These are phyloP conservation scores for Hypena proboscidalis DNA, from an alignment of 2,888 invertebrate genomes.

Conservation along the genomic window DNA sequence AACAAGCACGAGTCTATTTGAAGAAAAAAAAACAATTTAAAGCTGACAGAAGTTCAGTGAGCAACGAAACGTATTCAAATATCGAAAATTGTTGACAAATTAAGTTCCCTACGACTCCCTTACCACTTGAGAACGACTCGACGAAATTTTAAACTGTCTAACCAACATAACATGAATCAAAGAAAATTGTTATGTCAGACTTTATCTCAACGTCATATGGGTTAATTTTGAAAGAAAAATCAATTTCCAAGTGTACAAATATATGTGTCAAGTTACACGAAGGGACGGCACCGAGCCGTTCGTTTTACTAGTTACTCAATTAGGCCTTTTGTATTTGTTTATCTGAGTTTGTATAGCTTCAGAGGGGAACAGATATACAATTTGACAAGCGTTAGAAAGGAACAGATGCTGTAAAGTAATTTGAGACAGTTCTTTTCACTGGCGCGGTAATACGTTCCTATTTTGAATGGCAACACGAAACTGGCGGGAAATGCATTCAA, in stretches of 20 bases:
- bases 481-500: conserved; percentile 83
- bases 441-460: conserved; percentile 80
- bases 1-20: conserved; percentile 57
- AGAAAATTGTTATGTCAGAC: conserved; percentile 11
- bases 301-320: conserved; percentile 86
- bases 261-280: conserved; percentile 62
- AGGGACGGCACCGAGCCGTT: conserved; percentile 81
- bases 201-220: conserved; percentile 35
- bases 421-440: conserved; percentile 85
- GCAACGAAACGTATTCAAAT: conserved; percentile 84
- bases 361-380: conserved; percentile 56
- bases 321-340: conserved; percentile 86
- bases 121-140: conserved; percentile 80
- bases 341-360: conserved; percentile 82
- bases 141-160: conserved; percentile 71
- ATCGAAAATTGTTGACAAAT: conserved; percentile 86
- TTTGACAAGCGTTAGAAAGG: conserved; percentile 42
- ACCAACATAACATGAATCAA: conserved; percentile 34
- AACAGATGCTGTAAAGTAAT: conserved; percentile 73
- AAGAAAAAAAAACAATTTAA: conserved; percentile 79
- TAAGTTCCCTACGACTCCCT: conserved; percentile 83
- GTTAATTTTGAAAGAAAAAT: conserved; percentile 34
- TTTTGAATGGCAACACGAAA: conserved; percentile 83
- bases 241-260: conserved; percentile 22
- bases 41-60: conserved; percentile 83